A percentile compares a stretch with the other conserved stretches of the same genome.
phyloP scores from a whole-genome alignment of 2,113 vertebrate species.

The Rutilus rutilus region DNA sequence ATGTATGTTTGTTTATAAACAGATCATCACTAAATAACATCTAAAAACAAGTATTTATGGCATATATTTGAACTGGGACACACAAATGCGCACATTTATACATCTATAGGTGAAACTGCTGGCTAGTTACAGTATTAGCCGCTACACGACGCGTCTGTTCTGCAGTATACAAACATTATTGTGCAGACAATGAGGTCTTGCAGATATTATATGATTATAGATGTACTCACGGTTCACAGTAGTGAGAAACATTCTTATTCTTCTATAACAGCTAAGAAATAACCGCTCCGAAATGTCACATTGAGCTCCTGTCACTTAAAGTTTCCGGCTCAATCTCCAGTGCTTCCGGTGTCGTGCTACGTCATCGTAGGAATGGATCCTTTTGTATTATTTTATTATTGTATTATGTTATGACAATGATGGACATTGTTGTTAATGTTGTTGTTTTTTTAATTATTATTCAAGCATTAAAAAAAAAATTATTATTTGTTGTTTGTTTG shows the following conservation, averaged over 20 bases:
- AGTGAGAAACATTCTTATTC: conserved; percentile 75
- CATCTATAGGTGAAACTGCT: background rate
- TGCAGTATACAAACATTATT: background rate
- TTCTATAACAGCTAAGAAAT: background rate
- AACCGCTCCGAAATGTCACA: conserved; percentile 64
- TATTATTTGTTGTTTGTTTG: too few relatives aligned
- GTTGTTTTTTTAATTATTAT: too few relatives aligned
- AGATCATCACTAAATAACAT: background rate
- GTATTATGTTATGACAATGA: too few relatives aligned
- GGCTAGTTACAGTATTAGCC: background rate
- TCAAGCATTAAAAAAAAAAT: too few relatives aligned
- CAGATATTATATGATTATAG: background rate
- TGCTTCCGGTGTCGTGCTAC: conserved; percentile 69
- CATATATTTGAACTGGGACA: background rate
- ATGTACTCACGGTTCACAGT: conserved; percentile 74
- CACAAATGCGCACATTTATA: too few relatives aligned
- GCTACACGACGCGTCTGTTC: background rate
- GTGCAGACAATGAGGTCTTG: background rate
- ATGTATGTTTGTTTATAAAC: background rate
- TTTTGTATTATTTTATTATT: too few relatives aligned
- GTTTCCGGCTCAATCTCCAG: background rate
- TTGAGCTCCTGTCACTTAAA: conserved; percentile 52
- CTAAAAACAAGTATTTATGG: background rate
- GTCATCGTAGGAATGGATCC: background rate
- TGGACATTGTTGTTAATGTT: too few relatives aligned